Percentiles rank a stretch among this genome's conserved stretches.
phyloP scores from a whole-genome alignment of 2,113 vertebrate species.

The Nipponia nippon region DNA sequence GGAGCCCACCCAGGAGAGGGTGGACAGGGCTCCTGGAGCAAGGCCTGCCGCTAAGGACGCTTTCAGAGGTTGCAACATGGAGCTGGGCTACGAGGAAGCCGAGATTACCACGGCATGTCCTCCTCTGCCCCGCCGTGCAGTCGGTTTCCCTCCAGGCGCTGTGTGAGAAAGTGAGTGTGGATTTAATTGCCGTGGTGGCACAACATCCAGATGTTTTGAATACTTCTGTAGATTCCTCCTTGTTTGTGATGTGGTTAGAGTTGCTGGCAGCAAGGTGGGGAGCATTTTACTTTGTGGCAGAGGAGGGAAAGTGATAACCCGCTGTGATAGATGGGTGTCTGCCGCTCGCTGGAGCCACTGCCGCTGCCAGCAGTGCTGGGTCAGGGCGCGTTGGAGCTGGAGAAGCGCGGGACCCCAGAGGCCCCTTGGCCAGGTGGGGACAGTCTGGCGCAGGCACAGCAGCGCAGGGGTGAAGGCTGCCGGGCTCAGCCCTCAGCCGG shows the following conservation, averaged over 20 bases:
- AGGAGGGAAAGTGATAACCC: not conserved
- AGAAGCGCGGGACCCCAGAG: not conserved
- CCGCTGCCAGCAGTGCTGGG: not conserved
- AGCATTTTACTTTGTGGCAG: not conserved
- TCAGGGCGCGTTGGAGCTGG: not conserved
- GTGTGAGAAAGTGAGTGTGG: constrained; percentile 23
- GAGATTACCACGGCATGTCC: not conserved
- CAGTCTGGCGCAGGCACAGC: accelerated
- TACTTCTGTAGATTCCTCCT: constrained; percentile 49
- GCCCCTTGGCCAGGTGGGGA: not conserved
- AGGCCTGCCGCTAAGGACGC: not conserved
- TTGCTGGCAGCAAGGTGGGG: constrained; percentile 20
- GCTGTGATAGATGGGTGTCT: not conserved
- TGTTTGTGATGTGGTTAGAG: constrained; percentile 61
- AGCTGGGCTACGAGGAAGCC: not conserved
- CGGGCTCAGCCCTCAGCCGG: not conserved
- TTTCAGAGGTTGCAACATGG: not conserved
- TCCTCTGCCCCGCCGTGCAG: constrained; percentile 13
- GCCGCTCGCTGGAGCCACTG: not conserved
- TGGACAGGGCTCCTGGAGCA: not conserved
- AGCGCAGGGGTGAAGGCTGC: not conserved
- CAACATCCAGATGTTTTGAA: constrained; percentile 59
- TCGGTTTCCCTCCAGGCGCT: not conserved
- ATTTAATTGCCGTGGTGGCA: constrained; percentile 34
- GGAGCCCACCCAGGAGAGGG: accelerated